phyloP scores from a whole-genome alignment of 2,888 invertebrate species.

The Emesis russula region DNA sequence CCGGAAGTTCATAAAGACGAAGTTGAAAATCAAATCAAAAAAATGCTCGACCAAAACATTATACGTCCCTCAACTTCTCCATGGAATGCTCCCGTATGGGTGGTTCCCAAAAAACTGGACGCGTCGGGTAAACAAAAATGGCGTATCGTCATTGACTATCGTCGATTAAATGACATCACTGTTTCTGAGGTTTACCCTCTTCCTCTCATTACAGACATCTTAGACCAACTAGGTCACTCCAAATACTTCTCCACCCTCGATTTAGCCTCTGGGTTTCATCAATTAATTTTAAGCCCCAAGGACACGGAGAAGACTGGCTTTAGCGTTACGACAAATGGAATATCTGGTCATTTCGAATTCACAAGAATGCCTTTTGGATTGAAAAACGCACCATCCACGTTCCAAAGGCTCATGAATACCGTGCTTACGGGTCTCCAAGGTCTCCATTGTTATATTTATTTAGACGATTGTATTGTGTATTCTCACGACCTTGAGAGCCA shows the following conservation, averaged over 20 bases:
- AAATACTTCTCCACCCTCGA: conserved; percentile 5
- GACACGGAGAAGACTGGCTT: background rate
- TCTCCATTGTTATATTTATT: background rate
- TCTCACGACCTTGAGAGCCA: background rate
- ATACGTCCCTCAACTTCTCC: conserved; percentile 68
- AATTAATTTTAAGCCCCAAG: background rate
- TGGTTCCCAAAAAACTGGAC: conserved; percentile 74
- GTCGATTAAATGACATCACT: background rate
- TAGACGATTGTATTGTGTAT: background rate
- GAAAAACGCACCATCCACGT: background rate
- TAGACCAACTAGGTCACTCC: background rate
- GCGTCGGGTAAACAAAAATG: conserved; percentile 18
- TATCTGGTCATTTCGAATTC: background rate
- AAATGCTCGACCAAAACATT: conserved; percentile 54
- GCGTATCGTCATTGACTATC: background rate
- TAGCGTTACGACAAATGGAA: background rate
- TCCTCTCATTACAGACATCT: background rate
- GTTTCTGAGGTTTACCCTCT: conserved; percentile 3
- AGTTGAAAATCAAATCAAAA: conserved; percentile 60
- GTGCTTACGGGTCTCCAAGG: background rate
- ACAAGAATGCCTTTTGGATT: background rate
- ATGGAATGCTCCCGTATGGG: conserved; percentile 33
- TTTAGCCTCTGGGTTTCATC: background rate
- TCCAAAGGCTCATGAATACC: background rate
- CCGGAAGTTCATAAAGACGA: conserved; percentile 65